These are phyloP conservation scores for Theristus sp. DNA, from an alignment of 2,888 invertebrate species.

Conservation along the genomic window DNA sequence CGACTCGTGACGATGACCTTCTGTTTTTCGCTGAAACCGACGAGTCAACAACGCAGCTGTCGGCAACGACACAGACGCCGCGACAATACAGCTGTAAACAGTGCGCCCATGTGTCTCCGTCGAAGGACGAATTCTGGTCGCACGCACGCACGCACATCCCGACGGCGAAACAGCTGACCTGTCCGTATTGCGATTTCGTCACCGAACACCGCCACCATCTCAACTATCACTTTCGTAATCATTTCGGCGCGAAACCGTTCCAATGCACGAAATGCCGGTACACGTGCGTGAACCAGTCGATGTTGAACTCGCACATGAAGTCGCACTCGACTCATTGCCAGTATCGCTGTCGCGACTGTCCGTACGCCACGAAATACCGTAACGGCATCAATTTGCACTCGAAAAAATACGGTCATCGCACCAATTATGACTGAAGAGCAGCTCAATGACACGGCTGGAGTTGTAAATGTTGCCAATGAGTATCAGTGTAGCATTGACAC, in stretches of 20 bases:
- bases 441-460: no score
- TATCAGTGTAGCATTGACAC: no score
- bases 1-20: not conserved
- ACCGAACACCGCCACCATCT: slow-evolving; percentile 97
- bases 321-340: slow-evolving; percentile 50
- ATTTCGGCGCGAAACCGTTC: slow-evolving; percentile 71
- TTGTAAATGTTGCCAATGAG: no score
- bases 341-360: slow-evolving; percentile 59
- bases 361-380: slow-evolving; percentile 90
- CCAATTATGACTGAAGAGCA: no score
- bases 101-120: slow-evolving; percentile 61
- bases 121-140: slow-evolving; percentile 79
- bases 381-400: slow-evolving; percentile 88
- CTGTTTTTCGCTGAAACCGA: not conserved
- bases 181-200: slow-evolving; percentile 82
- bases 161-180: slow-evolving; percentile 68
- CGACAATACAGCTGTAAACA: slow-evolving; percentile 82
- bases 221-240: slow-evolving; percentile 87
- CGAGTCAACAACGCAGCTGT: not conserved
- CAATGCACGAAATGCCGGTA: slow-evolving; percentile 24
- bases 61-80: slow-evolving; percentile 18
- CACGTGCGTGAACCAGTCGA: slow-evolving; percentile 83
- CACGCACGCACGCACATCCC: slow-evolving; percentile 76
- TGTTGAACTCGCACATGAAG: slow-evolving; percentile 93
- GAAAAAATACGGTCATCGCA: slow-evolving; percentile 71